Base-by-base conservation (phyloP, 2,113 vertebrate genomes). In the Anarhynchus alexandrinus region DNA sequence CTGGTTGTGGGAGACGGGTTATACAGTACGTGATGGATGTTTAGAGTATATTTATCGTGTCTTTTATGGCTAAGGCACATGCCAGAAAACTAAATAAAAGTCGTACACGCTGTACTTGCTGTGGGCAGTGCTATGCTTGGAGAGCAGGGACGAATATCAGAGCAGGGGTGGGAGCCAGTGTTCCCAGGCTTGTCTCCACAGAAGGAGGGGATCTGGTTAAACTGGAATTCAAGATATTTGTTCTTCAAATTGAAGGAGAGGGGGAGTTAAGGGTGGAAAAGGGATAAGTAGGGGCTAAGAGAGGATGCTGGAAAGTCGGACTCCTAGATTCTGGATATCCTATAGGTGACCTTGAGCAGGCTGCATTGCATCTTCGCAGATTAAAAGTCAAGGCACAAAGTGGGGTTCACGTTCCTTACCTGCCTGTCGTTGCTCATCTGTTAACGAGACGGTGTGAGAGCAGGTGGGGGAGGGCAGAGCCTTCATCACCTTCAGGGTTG, bases 81-180 rank as follows among this genome's bases (percentile, higher is more conserved):
- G 94, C 91, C 89, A 95, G 77, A 59, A 92, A 86, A 86, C 58
- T 86, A 93, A 95, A 93, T 80, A 61, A 62, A 94, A 90, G 76
- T 61, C 2, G 9, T 70, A 82, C 76, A 42, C 9, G 42, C 80
- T 86, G 94, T 94, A 83, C 89, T 71, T 54, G 86, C 79, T 95
- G 92, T 87, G 79, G 88, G 85, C 74, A 90, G 85, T 59, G 57
- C 85, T 82, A 6, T 82, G 70, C 88, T 79, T 59, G 58, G 61
- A 86, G 71, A 87, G 88, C 71, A 76, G 70, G 69, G 38, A 73
- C 55, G 69, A 54, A 81, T 51, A 49, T 10, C 72, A n/a, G 66
- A 82, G 92, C 42, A 61, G 61, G 29, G 36, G 38, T 76, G 42
- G 85, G 70, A 90, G 52, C 73, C n/a, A 20, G 70, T 16, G 45